Evolutionary conservation across 2,888 invertebrate genomes (phyloP), one percentile per base, ranked within the genome.

Genomic region (Leptinotarsa juncta): DNA sequence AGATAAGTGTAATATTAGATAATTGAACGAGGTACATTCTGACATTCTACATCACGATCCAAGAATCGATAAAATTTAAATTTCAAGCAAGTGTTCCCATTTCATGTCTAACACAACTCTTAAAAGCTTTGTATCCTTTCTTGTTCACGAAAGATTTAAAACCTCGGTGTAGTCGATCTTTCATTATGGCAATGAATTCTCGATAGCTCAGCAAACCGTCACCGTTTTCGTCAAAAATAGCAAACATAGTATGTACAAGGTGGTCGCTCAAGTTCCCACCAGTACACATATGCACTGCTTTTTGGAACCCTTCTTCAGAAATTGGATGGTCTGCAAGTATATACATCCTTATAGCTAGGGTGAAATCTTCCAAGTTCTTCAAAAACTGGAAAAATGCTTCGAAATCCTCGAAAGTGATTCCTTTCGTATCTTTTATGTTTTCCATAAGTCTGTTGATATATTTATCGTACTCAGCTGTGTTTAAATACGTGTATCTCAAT

Each of bases 161-260:
- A 67, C 98, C 98, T 76, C 99, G 91, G 87, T 98, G 97, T 74
- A 98, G 90, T 65, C 98, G 91, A 88, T 99, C 98, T 89, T 97
- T 97, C 98, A 99, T 99, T 83, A 99, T 98, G 71, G 97, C 97
- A 78, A 99, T 97, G 88, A 99, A 99, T 89, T 99, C 99, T 85
- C 96, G 94, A 88, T 99, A 98, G 85, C 96, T 97, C 80, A 99
- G 91, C 83, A 96, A 92, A 0, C 98, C 98, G 89, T 99, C 99
- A 7, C 97, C 97, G 71, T 95, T 96, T 70, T 95, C 96, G 70
- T 99, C 99, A 89, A 99, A 99, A 81, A 99, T 95, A 68, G 97
- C 96, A 90, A 98, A 99, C 67, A 99, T 97, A 0, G 98, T 97
- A 80, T 95, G 93, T 48, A 99, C 97, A 68, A 99, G 90, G 88